These are phyloP conservation scores for Palaemon carinicauda DNA, from an alignment of 1,140 invertebrate species.

Conservation along the genomic window DNA sequence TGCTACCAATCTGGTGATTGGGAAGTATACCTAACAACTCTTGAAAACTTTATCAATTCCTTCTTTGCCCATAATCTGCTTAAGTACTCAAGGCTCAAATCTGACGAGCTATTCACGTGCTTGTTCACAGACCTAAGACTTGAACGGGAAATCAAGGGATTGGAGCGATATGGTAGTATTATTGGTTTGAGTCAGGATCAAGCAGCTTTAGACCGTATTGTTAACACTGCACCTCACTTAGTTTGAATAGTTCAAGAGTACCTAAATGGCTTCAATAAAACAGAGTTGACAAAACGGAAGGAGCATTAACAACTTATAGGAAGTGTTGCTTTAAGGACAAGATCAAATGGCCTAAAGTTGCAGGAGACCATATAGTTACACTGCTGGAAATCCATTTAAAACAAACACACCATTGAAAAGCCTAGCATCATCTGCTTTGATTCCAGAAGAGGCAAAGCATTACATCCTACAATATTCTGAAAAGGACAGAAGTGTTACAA, in stretches of 20 bases:
- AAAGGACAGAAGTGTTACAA: slow-evolving; percentile 13
- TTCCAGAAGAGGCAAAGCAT: slow-evolving; percentile 2
- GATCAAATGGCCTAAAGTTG: slow-evolving; percentile 18
- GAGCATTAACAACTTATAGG: slow-evolving; percentile 22
- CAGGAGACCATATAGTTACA: not conserved
- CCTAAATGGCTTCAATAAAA: slow-evolving; percentile 11
- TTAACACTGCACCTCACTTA: slow-evolving; percentile 39
- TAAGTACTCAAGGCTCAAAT: slow-evolving; percentile 15
- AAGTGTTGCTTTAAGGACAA: slow-evolving; percentile 20
- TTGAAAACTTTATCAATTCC: slow-evolving; percentile 38
- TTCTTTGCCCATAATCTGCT: slow-evolving; percentile 34
- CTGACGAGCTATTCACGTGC: slow-evolving; percentile 1
- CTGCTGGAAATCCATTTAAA: slow-evolving; percentile 23
- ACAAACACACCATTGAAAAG: slow-evolving; percentile 10
- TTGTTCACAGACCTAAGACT: slow-evolving; percentile 22
- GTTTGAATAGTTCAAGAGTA: slow-evolving; percentile 16
- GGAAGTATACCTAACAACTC: slow-evolving; percentile 26
- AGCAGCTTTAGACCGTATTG: slow-evolving; percentile 24
- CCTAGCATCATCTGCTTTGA: slow-evolving; percentile 21
- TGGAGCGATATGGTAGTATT: slow-evolving; percentile 23
- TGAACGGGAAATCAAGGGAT: slow-evolving; percentile 30
- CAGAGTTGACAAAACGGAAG: not conserved
- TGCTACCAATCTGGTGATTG: slow-evolving; percentile 29
- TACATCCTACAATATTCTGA: slow-evolving; percentile 1
- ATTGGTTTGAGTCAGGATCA: slow-evolving; percentile 42